These are phyloP conservation scores for Oenanthe oenanthe DNA, from an alignment of 2,113 vertebrate genomes.

Conservation along the genomic window DNA sequence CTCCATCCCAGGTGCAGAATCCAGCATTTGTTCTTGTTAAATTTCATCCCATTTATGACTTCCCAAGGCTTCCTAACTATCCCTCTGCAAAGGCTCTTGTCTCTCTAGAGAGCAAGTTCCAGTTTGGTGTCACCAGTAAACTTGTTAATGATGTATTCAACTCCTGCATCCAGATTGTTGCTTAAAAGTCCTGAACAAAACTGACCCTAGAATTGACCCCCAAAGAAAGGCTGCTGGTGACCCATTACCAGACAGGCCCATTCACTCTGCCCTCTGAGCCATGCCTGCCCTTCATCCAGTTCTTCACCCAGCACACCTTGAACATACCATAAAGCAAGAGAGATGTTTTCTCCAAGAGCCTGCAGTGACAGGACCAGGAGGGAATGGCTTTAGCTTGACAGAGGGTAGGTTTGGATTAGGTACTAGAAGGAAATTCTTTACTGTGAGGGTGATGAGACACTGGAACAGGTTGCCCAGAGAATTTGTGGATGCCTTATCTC, in stretches of 20 bases:
- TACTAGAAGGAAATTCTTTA: neutral
- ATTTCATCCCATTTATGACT: neutral
- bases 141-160: neutral
- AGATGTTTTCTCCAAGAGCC: neutral
- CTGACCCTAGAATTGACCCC: neutral
- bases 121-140: neutral
- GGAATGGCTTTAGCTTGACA: neutral
- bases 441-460: neutral
- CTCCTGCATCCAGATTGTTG: neutral
- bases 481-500: neutral
- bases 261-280: neutral
- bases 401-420: neutral
- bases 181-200: neutral
- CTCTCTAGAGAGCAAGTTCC: neutral
- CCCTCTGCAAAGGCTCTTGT: neutral
- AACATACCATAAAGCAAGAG: neutral
- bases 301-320: neutral
- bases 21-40: fast-evolving
- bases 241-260: neutral
- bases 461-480: neutral
- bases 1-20: neutral
- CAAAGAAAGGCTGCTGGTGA: neutral
- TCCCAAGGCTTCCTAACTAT: neutral
- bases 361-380: neutral
- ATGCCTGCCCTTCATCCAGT: neutral